Base-by-base conservation (phyloP, 2,888 invertebrate species). In the Lacanobia wlatinum region DNA sequence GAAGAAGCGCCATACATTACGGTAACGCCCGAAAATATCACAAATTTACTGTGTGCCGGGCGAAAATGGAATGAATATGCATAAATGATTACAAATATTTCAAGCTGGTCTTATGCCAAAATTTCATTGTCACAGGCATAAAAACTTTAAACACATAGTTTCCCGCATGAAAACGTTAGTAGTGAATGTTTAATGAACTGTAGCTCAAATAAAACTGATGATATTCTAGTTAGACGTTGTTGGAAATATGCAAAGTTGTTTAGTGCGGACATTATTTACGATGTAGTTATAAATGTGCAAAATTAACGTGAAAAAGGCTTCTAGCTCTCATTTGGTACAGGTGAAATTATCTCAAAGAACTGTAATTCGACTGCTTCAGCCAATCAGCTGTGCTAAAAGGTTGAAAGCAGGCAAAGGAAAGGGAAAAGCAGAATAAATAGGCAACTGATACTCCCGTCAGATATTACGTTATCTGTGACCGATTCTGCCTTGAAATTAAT, bases 1-100 rank as follows among this genome's bases (percentile, higher is more conserved):
- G 90, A 92, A 93, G 93, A 93, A 92, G 93, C 92, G 89, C 88
- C 90, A 93, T 93, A 93, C 90, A 93, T 94, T 91, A 93, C 87
- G 87, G 81, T 86, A 87, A 91, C 86, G 85, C 64, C 74, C 70
- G 84, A 89, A 90, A 89, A 88, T 90, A 89, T 88, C 77, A 84
- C 78, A 87, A 88, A 86, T 90, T 89, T 80, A 84, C 66, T 62
- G 72, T 82, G 87, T 87, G 78, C 82, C 81, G 82, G 85, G 85
- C 75, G 87, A 87, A 88, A 88, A 80, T 86, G 73, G 75, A 85
- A 89, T 90, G 89, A 89, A 90, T 90, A 89, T 90, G 87, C 87
- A 89, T 88, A 83, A 77, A 76, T 83, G 71, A 86, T 87, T 87
- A 83, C 80, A 85, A 76, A 77, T 83, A 82, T 81, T 86, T 66